Base-by-base conservation (phyloP, 2,888 invertebrate genomes). In the Nemotelus nigrinus region DNA sequence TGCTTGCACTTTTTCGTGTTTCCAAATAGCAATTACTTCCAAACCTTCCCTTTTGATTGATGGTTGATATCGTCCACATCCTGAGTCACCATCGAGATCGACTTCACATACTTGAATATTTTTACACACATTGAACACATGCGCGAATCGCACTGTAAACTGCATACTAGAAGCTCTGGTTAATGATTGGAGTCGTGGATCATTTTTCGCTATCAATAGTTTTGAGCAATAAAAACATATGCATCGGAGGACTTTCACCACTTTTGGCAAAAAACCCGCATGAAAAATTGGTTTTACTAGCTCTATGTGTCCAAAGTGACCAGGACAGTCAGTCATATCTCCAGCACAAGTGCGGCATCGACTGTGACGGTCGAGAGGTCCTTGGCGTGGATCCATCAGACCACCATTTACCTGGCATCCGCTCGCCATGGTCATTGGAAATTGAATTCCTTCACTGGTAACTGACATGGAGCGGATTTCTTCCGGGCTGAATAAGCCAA, bases 181-280 rank as follows among this genome's bases (percentile, higher is more conserved):
- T 25, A 25, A 25, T 25, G 25, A 25, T 25, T 87, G 86, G 50
- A 87, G 86, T 82, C 85, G 85, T 1, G 84, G 87, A 92, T 94
- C 94, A 89, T 96, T 94, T 58, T 97, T 95, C 83, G 96, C 98
- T 78, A 99, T 96, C 81, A 99, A 90, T 83, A 99, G 89, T 87
- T 98, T 98, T 67, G 99, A 99, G 87, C 99, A 99, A 87, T 97
- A 99, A 87, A 98, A 99, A 86, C 99, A 99, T 44, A 99, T 98
- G 88, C 99, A 99, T 88, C 99, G 90, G n/a, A 99, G 88, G 79
- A 98, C 92, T 88, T 99, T 99, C 81, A 99, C 96, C 0, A 95
- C 96, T 89, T 99, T 99, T 50, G 97, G 96, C 74, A 99, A 90
- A 85, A 99, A 99, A 53, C 98, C 99, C 85, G 98, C 94, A 86